Evolutionary conservation across 2,888 invertebrate genomes (phyloP).

Genomic region (Ceramica pisi): DNA sequence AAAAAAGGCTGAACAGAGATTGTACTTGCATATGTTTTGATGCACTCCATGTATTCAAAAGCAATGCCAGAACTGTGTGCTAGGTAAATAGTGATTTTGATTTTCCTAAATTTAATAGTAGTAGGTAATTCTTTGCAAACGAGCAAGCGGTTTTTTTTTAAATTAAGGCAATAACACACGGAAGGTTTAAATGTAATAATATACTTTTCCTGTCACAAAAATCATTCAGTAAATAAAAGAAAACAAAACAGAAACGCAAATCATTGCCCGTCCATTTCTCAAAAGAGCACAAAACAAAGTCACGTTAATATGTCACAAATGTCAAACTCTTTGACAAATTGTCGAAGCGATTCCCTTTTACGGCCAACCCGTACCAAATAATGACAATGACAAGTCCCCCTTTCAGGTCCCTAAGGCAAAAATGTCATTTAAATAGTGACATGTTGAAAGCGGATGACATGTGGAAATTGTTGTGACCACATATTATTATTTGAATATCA

Average conservation of each 20-base stretch:
- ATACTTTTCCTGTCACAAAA: neutral
- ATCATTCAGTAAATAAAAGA: neutral
- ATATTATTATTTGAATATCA: neutral
- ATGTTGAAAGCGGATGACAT: slow-evolving; percentile 23
- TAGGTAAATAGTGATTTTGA: too few species aligned
- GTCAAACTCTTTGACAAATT: slow-evolving; percentile 43
- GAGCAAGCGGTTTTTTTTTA: too few species aligned
- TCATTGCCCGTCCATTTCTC: slow-evolving; percentile 13
- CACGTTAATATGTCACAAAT: slow-evolving; percentile 27
- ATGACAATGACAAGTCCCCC: slow-evolving; percentile 13
- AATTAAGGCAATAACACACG: too few species aligned
- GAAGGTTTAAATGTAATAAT: neutral
- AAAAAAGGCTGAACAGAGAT: too few species aligned
- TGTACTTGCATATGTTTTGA: too few species aligned
- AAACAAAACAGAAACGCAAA: slow-evolving; percentile 25
- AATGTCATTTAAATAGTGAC: slow-evolving; percentile 27
- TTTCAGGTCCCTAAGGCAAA: slow-evolving; percentile 17
- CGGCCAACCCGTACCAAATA: slow-evolving; percentile 15
- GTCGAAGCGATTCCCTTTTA: slow-evolving; percentile 18
- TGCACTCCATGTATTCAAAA: too few species aligned
- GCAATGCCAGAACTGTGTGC: too few species aligned
- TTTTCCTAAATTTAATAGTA: too few species aligned
- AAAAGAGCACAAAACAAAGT: slow-evolving; percentile 19
- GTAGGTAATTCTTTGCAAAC: too few species aligned
- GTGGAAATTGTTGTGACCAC: slow-evolving; percentile 12